Conservation (phyloP, 2,113 vertebrate genomes). For the Campylorhamphus procurvoides region DNA sequence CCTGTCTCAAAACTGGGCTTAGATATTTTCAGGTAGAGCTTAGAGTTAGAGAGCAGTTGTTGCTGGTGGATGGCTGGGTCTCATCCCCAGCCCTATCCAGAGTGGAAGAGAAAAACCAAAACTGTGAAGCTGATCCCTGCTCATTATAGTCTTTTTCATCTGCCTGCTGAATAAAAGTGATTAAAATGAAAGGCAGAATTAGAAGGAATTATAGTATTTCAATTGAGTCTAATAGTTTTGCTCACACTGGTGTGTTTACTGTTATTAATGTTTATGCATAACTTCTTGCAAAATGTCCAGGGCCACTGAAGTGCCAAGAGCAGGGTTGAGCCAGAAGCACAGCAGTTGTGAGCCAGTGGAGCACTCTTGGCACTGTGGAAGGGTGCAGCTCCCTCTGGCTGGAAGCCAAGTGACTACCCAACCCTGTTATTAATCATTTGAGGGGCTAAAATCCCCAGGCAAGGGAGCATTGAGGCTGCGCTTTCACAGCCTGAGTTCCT, state of each 20-base stretch:
- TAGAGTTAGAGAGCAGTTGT: neutral
- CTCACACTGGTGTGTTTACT: neutral
- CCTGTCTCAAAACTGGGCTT: neutral
- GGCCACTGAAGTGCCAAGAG: conserved; percentile 3
- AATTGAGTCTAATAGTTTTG: neutral
- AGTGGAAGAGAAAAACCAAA: neutral
- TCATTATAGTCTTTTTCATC: neutral
- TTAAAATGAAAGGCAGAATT: conserved; percentile 45
- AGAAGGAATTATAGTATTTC: neutral
- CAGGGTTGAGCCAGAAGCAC: neutral
- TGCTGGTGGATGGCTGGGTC: accelerated
- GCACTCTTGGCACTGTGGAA: neutral
- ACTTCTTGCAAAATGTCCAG: neutral
- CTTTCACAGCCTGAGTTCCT: neutral
- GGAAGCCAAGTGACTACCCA: accelerated
- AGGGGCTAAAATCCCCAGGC: neutral
- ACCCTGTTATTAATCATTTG: neutral
- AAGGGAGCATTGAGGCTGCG: accelerated
- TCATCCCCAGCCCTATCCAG: accelerated
- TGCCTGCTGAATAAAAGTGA: neutral
- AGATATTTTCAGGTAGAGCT: neutral
- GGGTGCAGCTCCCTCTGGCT: neutral
- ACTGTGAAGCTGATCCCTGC: neutral
- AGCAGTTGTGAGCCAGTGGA: neutral
- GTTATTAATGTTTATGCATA: neutral